A percentile compares a stretch with the other conserved stretches of the same genome.
phyloP scores from a whole-genome alignment of 2,797 vertebrate genomes.

The Psittacula echo region DNA sequence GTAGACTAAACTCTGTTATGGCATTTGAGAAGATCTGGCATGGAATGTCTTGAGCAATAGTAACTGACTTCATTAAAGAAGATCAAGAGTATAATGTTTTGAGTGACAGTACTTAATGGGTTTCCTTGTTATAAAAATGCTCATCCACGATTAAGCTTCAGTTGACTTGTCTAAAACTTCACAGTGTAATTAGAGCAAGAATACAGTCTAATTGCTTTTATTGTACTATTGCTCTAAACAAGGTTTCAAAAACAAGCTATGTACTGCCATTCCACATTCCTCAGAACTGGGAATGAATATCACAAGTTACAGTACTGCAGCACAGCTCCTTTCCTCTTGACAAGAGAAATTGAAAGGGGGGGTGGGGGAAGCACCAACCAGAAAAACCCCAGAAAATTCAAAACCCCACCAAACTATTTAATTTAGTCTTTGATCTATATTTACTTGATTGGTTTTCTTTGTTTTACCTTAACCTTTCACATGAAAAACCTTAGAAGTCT shows the following conservation, averaged over 20 bases:
- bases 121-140: background rate
- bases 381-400: background rate
- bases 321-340: background rate
- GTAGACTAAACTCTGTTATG: background rate
- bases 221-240: background rate
- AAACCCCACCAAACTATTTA: background rate
- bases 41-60: background rate
- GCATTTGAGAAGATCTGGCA: background rate
- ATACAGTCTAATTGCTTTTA: background rate
- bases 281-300: background rate
- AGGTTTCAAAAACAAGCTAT: background rate
- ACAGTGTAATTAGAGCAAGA: background rate
- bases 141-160: background rate
- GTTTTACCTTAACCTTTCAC: background rate
- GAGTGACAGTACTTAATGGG: background rate
- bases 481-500: background rate
- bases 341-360: background rate
- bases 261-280: background rate
- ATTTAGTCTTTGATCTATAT: background rate
- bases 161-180: background rate
- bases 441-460: background rate
- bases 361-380: too few relatives aligned
- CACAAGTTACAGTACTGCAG: background rate
- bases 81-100: background rate
- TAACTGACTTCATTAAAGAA: background rate